A percentile compares a stretch with the other conserved stretches of the same genome.
These are phyloP conservation scores for Gnathonemus echidnorhynchus DNA, from an alignment of 2,113 vertebrate species.

Conservation along the genomic window DNA sequence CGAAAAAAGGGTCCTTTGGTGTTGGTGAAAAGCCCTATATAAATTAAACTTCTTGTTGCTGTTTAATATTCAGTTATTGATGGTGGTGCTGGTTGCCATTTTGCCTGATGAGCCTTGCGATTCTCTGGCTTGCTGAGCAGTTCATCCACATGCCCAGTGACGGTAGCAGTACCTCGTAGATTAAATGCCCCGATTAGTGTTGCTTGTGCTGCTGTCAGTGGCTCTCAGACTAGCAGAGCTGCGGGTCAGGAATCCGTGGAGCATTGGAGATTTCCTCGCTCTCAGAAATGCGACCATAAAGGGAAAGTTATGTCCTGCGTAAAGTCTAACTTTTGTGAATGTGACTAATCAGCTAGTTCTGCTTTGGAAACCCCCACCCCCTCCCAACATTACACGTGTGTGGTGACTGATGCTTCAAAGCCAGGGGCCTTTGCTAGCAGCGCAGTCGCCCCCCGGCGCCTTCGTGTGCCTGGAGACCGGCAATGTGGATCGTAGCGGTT, in stretches of 20 bases:
- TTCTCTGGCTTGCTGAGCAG: neutral
- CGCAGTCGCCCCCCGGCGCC: neutral
- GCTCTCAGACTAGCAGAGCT: neutral
- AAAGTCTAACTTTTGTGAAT: neutral
- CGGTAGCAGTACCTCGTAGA: neutral
- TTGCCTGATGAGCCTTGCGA: neutral
- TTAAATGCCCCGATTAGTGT: neutral
- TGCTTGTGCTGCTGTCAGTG: neutral
- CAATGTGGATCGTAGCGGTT: neutral
- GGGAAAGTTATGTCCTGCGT: neutral
- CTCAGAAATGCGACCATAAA: neutral
- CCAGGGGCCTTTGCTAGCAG: neutral
- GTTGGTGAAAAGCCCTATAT: neutral
- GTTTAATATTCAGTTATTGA: neutral
- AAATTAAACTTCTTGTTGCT: neutral
- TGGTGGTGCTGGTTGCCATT: neutral
- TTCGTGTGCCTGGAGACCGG: neutral
- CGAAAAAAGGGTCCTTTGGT: neutral
- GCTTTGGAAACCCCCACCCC: neutral
- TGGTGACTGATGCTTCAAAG: neutral
- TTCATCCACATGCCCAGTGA: neutral
- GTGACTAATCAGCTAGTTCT: neutral
- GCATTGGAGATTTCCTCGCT: neutral
- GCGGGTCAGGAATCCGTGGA: neutral
- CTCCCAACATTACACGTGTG: neutral